phyloP scores from a whole-genome alignment of 2,797 vertebrate species.

The Siniperca obscura region DNA sequence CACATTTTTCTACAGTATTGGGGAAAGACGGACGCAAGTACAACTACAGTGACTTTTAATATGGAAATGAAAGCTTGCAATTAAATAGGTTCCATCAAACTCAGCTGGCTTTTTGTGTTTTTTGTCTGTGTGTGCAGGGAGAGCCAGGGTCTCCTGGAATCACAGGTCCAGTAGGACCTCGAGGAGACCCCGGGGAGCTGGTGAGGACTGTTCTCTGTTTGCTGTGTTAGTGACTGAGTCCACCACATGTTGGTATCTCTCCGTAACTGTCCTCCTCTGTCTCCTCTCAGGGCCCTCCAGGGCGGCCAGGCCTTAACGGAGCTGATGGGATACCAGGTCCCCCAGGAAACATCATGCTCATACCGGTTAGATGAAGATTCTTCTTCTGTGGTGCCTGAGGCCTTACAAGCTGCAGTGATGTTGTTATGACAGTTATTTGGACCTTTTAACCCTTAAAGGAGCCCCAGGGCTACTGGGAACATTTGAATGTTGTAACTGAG shows the following conservation, averaged over 20 bases:
- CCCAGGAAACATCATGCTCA: constrained; percentile 94
- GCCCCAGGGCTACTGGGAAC: constrained; percentile 27
- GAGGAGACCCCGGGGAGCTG: constrained; percentile 92
- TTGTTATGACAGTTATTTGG: constrained; percentile 49
- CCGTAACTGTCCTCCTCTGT: constrained; percentile 46
- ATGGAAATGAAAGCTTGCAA: not conserved
- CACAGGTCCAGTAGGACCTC: constrained; percentile 89
- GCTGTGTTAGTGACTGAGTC: constrained; percentile 3
- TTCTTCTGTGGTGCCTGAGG: constrained; percentile 27
- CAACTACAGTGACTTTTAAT: not conserved
- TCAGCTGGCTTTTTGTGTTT: constrained; percentile 5
- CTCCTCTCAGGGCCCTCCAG: constrained; percentile 89
- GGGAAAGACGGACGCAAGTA: not conserved
- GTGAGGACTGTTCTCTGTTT: constrained; percentile 77
- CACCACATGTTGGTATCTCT: not conserved
- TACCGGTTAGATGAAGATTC: constrained; percentile 86
- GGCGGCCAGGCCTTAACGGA: constrained; percentile 91
- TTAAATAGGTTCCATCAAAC: not conserved
- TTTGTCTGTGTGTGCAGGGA: constrained; percentile 58
- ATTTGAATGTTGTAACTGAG: constrained; percentile 29
- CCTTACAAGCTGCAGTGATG: constrained; percentile 20
- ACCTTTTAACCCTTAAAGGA: constrained; percentile 40
- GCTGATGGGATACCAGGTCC: constrained; percentile 95
- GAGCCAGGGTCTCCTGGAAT: constrained; percentile 87
- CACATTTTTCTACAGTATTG: constrained; percentile 8